phyloP scores from a whole-genome alignment of 2,888 invertebrate species.

The Conomelus anceps region DNA sequence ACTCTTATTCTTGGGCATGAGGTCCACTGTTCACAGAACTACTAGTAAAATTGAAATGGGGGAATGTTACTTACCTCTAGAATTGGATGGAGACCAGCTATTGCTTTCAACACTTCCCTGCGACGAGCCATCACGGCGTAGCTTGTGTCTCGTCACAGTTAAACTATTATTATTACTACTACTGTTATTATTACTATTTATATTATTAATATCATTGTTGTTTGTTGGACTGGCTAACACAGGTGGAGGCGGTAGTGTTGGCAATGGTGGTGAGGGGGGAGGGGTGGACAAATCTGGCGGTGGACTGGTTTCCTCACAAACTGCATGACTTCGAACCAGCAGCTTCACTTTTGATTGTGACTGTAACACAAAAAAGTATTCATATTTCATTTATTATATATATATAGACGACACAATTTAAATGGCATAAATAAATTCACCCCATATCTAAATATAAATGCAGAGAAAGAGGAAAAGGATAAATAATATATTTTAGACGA shows the following conservation, averaged over 20 bases:
- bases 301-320: constrained; percentile 68
- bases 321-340: constrained; percentile 81
- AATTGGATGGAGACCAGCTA: constrained; percentile 44
- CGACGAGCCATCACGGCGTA: constrained; percentile 44
- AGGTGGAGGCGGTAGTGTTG: constrained; percentile 31
- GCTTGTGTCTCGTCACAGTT: constrained; percentile 40
- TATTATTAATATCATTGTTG: constrained; percentile 36
- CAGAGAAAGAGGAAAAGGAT: too few species aligned
- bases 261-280: constrained; percentile 41
- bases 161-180: constrained; percentile 23
- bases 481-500: too few species aligned
- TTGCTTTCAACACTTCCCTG: constrained; percentile 42
- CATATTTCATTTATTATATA: not conserved
- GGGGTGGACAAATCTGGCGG: constrained; percentile 40
- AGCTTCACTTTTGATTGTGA: constrained; percentile 70
- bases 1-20: too few species aligned
- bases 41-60: too few species aligned
- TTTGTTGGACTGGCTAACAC: constrained; percentile 39
- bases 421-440: too few species aligned
- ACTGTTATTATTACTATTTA: constrained; percentile 28
- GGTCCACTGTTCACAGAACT: too few species aligned
- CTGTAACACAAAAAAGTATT: constrained; percentile 42
- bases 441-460: too few species aligned
- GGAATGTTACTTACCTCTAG: constrained; percentile 46
- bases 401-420: not conserved